Evolutionary conservation across 2,797 vertebrate genomes (phyloP), one percentile per base, ranked within the genome.

Genomic region (Malurus leucopterus): DNA sequence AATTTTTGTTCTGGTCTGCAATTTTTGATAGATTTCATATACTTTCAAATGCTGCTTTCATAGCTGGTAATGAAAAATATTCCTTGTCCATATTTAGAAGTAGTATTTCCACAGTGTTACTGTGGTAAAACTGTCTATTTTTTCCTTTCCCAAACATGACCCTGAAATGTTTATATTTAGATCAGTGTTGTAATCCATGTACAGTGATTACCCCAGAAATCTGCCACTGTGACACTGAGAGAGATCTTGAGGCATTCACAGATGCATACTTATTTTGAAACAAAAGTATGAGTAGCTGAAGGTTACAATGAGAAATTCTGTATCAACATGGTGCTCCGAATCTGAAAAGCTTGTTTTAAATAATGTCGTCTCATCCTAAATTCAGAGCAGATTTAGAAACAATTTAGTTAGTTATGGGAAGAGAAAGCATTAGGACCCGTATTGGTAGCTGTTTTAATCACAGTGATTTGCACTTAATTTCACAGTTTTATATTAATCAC

Each of bases 351-450:
- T 73, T 38, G 29, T 55, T 92, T 82, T 78, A 83, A 75, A 72
- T 86, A 61, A 55, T 4, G 27, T 69, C 41, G 68, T 38, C 53
- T 75, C 59, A 69, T 54, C 49, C 69, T 82, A 64, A 89, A 89
- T 90, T 92, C 54, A 89, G 59, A 72, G 13, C 11, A 85, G 61
- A 70, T 90, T 95, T 84, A 85, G 81, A 93, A 91, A 78, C 64
- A 71, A 24, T 79, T 88, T 80, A 72, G 62, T 92, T 91, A 94
- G 88, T 88, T 89, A 70, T 26, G 27, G 82, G 72, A 94, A 57
- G 76, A 92, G 79, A 91, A 84, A 64, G n/a, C 50, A 49, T 57
- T 57, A 61, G 34, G 30, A 57, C 47, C 84, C 1, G 0, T 30
- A 24, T 17, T 69, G 64, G 40, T 69, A 69, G 54, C 22, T 8